Percentiles rank a stretch among this genome's conserved stretches.
Conservation (phyloP, 2,888 invertebrate genomes). For the Drosophila lutescens region DNA sequence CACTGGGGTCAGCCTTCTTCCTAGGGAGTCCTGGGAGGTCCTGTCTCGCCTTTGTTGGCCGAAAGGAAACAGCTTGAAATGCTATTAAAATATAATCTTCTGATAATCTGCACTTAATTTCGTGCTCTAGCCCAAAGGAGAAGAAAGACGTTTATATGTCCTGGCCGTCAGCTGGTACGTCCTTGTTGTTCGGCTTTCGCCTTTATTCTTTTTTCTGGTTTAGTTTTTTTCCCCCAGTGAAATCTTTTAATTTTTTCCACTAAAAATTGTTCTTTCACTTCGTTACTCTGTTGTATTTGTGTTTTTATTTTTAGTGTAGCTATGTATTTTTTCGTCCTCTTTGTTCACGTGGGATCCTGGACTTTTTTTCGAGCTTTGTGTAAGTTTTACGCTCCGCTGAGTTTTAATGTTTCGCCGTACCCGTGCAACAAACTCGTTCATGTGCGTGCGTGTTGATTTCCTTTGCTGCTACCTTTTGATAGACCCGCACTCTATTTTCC, state of each 20-base stretch:
- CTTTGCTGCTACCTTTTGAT: constrained; percentile 62
- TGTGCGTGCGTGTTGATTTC: constrained; percentile 78
- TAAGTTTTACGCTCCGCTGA: constrained; percentile 66
- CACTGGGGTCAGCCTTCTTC: constrained; percentile 30
- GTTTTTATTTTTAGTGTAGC: constrained; percentile 13
- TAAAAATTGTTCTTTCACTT: constrained; percentile 55
- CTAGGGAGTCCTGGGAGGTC: constrained; percentile 14
- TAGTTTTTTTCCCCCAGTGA: constrained; percentile 16
- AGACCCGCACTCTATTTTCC: constrained; percentile 47
- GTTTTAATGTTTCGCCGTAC: constrained; percentile 70
- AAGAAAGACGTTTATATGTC: constrained; percentile 42
- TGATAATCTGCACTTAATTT: constrained; percentile 81
- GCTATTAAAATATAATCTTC: constrained; percentile 81
- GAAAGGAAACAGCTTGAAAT: constrained; percentile 80
- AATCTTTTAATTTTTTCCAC: constrained; percentile 50
- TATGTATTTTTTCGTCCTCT: constrained; percentile 14
- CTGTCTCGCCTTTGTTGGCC: constrained; percentile 44
- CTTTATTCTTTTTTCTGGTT: constrained; percentile 11
- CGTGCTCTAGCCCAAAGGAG: constrained; percentile 59
- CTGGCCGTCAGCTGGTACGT: constrained; percentile 63
- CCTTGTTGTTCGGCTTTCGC: constrained; percentile 19
- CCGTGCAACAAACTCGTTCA: constrained; percentile 57
- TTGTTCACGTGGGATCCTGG: constrained; percentile 10
- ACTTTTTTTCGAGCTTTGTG: constrained; percentile 33
- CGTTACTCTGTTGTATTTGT: constrained; percentile 44